A percentile compares a stretch with the other conserved stretches of the same genome.
phyloP scores from a whole-genome alignment of 2,888 invertebrate genomes.

The Idaea dimidiata region DNA sequence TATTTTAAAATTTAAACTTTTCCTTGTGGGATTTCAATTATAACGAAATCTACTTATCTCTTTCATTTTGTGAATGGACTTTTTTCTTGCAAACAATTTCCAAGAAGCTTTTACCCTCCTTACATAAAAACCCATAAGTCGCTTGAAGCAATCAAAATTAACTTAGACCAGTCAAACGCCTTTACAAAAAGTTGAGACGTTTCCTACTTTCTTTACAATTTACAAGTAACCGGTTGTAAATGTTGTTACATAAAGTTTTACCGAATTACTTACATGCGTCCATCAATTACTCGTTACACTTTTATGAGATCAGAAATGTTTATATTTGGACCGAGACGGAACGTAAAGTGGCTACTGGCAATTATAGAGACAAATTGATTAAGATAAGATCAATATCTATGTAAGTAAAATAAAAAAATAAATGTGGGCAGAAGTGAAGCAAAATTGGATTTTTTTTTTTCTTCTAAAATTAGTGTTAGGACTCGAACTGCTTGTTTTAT shows the following conservation, averaged over 20 bases:
- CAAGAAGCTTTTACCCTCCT: neutral
- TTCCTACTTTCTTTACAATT: neutral
- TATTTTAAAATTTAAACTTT: too few species aligned
- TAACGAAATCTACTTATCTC: too few species aligned
- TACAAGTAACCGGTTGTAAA: neutral
- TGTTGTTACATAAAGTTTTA: neutral
- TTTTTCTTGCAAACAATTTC: too few species aligned
- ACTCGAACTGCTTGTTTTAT: too few species aligned
- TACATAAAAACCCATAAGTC: neutral
- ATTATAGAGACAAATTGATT: neutral
- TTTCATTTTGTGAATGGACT: too few species aligned
- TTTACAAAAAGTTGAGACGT: neutral
- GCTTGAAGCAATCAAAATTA: neutral
- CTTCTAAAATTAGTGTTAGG: too few species aligned
- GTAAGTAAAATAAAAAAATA: too few species aligned
- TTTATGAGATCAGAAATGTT: neutral
- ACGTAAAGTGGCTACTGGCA: neutral
- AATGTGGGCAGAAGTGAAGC: too few species aligned
- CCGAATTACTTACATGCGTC: neutral
- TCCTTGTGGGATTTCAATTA: too few species aligned
- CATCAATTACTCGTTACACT: neutral
- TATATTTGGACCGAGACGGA: neutral
- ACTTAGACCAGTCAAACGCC: neutral
- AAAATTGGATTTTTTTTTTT: too few species aligned
- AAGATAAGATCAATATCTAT: neutral